Evolutionary conservation across 2,888 invertebrate species (phyloP), one percentile per base, ranked within the genome.

Genomic region (Tubulanus polymorphus): DNA sequence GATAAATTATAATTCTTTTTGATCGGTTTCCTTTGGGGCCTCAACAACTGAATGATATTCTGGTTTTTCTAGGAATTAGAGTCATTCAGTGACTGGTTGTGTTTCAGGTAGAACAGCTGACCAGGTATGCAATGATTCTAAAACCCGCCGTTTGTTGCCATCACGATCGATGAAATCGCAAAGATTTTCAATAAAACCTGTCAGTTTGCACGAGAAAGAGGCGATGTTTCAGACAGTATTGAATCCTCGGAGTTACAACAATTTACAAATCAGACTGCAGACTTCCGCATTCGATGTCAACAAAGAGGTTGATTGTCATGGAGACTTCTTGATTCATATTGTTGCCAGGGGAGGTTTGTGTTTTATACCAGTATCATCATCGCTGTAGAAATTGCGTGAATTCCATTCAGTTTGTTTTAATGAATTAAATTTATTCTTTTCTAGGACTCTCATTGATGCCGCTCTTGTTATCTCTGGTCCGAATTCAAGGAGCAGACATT

Each of bases 231-330:
- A 59, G 45, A 55, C 71, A 50, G 70, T 69, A 5, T 49, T 61
- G 27, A 63, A 63, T 27, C 65, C 69, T 2, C 61, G 62, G 37
- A 54, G 61, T 48, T 65, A 70, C 55, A 70, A 70, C 55, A 71
- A 72, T 32, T 55, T 74, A 15, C 71, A 71, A 63, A 68, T 63
- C 26, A 69, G 67, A 41, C 48, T 74, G 29, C 72, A 75, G 73
- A 66, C 61, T 15, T 65, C 69, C 54, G 69, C 70, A 37, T 73
- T 75, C 57, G 68, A 70, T 57, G 69, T 73, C 2, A 75, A 75
- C 54, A 65, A 64, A 29, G 69, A 73, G 54, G 63, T 61, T 54
- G 70, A 71, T 58, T 63, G 60, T 18, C 61, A 64, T 35, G 74
- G 74, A 8, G 71, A 75, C 47, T 72, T 63, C 45, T 59, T 75